Base-by-base conservation (phyloP, 2,888 invertebrate genomes). In the Lobophora halterata region DNA sequence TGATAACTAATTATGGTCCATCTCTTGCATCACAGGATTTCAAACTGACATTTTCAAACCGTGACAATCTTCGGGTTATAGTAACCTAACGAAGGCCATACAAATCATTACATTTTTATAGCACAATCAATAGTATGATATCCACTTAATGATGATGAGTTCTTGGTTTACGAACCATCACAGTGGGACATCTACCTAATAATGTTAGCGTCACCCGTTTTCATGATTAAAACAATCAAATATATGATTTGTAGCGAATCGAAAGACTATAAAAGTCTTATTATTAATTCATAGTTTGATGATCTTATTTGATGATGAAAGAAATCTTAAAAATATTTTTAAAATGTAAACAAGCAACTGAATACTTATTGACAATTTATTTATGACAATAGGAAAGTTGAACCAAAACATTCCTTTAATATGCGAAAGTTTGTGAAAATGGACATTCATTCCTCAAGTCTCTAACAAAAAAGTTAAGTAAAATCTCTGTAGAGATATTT, bases 41-140 rank as follows among this genome's bases (percentile, higher is more conserved):
- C n/a, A n/a, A n/a, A n/a, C 16, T 10, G 17, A 18, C 17, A 17
- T 17, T 6, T 14, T 5, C 17, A 5, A 17, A 17, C 17, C 17
- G 17, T 5, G 17, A 17, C 17, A 17, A 17, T 17, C 17, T 6
- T 17, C 5, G 50, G 39, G 34, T 49, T 41, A 40, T 53, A 55
- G 40, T 49, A 52, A 50, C 47, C 34, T 61, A 62, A 55, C 46
- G 58, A 57, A 53, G 46, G 55, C 58, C 46, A 52, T 61, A 49
- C 47, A 44, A 56, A 50, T 53, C 56, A 52, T 61, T 58, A 57
- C 33, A 49, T 44, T 12, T 65, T 64, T 61, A 64, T 54, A 50
- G 52, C 54, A 53, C 49, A 62, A 65, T 65, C 65, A 57, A 64
- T 60, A 52, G 41, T 62, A 58, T 50, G 49, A 57, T 55, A 54